Evolutionary conservation across 2,888 invertebrate species (phyloP), one percentile per base, ranked within the genome.

Genomic region (Diplazon laetatorius): DNA sequence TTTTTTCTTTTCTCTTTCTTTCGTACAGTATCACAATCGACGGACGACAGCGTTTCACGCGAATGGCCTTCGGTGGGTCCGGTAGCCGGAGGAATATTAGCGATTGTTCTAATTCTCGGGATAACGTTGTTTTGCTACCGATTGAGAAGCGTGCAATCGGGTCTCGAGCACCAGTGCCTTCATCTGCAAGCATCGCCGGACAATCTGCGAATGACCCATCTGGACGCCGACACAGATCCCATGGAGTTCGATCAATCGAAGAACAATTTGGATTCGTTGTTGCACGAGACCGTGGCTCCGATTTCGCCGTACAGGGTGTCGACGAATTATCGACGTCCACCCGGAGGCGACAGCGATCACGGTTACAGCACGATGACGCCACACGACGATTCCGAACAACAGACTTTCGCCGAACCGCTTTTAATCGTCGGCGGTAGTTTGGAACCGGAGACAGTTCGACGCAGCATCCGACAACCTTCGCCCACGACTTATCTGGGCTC

Each of bases 351-450:
- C 84, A 97, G 97, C n/a, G 98, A 98, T 92, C 97, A 98, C 88
- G 98, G 98, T 1, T 98, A 98, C 91, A 97, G 97, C 2, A 97
- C 97, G 0, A 97, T 97, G 97, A 97, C 97, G 0, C 97, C 96
- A 0, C 97, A 97, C 85, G 97, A 97, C 87, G 97, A 97, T 88
- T 96, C 96, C 0, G 97, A 97, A 88, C 95, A 96, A 83, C 94
- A 96, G 82, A 95, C 95, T 8, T 95, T 96, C 83, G 95, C 95
- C 14, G 91, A 89, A 70, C 89, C 90, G 0, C 71, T 88, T 35
- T 76, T 91, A 25, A 83, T 91, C 9, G 86, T 89, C 1, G 87
- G 87, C 8, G 85, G 86, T 14, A 87, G 84, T 14, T 80, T 88
- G 42, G 89, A 88, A 68, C 77, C 85, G 0, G 87, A 80, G 44